These are phyloP conservation scores for Encarsia formosa DNA, from an alignment of 2,888 invertebrate species.

Conservation along the genomic window DNA sequence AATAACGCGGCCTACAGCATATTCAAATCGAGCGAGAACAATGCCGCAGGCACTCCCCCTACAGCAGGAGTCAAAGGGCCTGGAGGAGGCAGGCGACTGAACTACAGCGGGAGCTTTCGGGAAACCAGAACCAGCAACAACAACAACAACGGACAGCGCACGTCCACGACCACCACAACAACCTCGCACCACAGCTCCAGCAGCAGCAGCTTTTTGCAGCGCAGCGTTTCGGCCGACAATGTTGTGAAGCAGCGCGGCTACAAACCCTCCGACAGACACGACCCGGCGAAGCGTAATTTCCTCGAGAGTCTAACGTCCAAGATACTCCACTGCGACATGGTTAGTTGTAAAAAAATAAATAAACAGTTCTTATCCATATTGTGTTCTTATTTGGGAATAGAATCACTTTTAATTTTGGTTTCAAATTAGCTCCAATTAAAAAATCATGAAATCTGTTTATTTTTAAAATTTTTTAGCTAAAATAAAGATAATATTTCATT, in stretches of 20 bases:
- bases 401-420: too few relatives aligned
- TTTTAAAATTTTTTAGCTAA: too few relatives aligned
- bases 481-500: too few relatives aligned
- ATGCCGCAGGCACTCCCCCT: neutral
- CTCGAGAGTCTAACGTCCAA: conserved; percentile 75
- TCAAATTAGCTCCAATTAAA: too few relatives aligned
- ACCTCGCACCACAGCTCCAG: conserved; percentile 27
- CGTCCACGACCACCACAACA: conserved; percentile 2
- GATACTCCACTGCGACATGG: conserved; percentile 78
- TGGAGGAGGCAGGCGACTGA: neutral
- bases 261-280: conserved; percentile 80
- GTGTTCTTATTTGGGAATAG: too few relatives aligned
- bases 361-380: neutral
- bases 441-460: too few relatives aligned
- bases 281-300: conserved; percentile 76
- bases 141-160: conserved; percentile 29
- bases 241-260: conserved; percentile 62
- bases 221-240: conserved; percentile 47
- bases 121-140: conserved; percentile 25
- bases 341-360: conserved; percentile 42
- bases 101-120: neutral
- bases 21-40: conserved; percentile 11
- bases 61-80: neutral
- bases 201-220: conserved; percentile 34
- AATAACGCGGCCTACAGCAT: conserved; percentile 26